Conservation (phyloP, 2,797 vertebrate genomes). For the Antrozous pallidus region DNA sequence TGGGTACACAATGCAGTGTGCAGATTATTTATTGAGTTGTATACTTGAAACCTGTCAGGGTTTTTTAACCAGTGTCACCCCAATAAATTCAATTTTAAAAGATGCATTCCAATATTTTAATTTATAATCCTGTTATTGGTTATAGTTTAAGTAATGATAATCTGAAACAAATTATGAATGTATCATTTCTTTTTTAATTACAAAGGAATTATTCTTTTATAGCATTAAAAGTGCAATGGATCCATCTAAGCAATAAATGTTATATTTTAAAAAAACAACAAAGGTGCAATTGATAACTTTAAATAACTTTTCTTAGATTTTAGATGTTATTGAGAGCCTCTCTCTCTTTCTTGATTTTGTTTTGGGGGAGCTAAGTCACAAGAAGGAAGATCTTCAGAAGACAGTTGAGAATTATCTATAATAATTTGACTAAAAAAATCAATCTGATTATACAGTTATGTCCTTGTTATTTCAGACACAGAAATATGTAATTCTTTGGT, state of each 20-base stretch:
- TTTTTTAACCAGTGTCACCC: not conserved
- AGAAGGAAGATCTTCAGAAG: not conserved
- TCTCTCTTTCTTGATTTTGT: not conserved
- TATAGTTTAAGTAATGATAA: conserved; percentile 8
- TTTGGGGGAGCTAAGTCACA: not conserved
- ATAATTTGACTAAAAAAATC: conserved; percentile 5
- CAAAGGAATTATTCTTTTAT: conserved; percentile 26
- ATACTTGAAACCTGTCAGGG: not conserved
- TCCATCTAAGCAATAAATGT: not conserved
- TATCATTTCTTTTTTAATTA: conserved; percentile 30
- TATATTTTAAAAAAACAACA: no score
- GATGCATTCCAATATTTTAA: not conserved
- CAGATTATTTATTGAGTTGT: not conserved
- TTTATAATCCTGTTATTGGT: conserved; percentile 31
- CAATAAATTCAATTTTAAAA: not conserved
- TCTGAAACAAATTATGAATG: conserved; percentile 4
- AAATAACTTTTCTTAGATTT: not conserved
- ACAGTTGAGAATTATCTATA: not conserved
- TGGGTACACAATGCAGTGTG: not conserved
- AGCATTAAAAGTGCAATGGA: conserved; percentile 25
- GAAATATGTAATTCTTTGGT: not conserved
- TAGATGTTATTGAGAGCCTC: not conserved
- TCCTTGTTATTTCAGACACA: conserved; percentile 20
- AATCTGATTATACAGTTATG: not conserved
- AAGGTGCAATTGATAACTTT: not conserved